A percentile compares a stretch with the other conserved stretches of the same genome.
Conservation (phyloP, 37 sponge, comb jelly and placozoan species). For the Diacarnus erythraeanus region DNA sequence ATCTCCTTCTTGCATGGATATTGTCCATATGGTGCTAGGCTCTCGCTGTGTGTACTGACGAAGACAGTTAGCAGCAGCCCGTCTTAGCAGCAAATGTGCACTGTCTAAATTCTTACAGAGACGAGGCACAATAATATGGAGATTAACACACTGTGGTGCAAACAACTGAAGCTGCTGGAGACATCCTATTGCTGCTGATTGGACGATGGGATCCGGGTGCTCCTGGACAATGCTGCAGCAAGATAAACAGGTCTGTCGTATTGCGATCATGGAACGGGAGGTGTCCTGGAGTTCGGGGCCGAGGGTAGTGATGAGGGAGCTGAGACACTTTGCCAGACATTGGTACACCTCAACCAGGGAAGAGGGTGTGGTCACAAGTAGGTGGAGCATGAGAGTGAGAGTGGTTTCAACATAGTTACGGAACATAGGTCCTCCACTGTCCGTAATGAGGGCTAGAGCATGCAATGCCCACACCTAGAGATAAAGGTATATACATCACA, state of each 20-base stretch:
- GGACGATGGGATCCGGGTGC: conserved; percentile 90
- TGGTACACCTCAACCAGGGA: conserved; percentile 76
- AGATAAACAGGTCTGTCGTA: conserved; percentile 51
- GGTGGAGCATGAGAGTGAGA: conserved; percentile 70
- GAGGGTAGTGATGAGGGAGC: conserved; percentile 90
- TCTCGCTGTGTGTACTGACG: conserved; percentile 90
- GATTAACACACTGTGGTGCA: conserved; percentile 79
- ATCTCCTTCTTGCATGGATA: background rate
- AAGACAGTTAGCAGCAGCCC: conserved; percentile 84
- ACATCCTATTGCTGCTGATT: conserved; percentile 80
- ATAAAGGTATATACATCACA: background rate
- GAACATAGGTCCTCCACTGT: conserved; percentile 97
- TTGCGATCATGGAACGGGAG: conserved; percentile 44
- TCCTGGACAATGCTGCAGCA: conserved; percentile 67
- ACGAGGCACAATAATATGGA: conserved; percentile 46
- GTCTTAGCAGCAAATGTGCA: conserved; percentile 72
- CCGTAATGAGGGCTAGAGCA: conserved; percentile 88
- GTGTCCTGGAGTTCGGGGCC: conserved; percentile 94
- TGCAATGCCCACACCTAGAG: conserved; percentile 91
- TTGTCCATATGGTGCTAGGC: conserved; percentile 55
- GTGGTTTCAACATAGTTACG: conserved; percentile 85
- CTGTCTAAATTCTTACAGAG: conserved; percentile 65
- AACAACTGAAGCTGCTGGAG: conserved; percentile 95
- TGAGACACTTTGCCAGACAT: conserved; percentile 90
- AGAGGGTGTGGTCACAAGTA: conserved; percentile 71